These are phyloP conservation scores for Esperia sulphurella DNA, from an alignment of 2,888 invertebrate species.

Conservation along the genomic window DNA sequence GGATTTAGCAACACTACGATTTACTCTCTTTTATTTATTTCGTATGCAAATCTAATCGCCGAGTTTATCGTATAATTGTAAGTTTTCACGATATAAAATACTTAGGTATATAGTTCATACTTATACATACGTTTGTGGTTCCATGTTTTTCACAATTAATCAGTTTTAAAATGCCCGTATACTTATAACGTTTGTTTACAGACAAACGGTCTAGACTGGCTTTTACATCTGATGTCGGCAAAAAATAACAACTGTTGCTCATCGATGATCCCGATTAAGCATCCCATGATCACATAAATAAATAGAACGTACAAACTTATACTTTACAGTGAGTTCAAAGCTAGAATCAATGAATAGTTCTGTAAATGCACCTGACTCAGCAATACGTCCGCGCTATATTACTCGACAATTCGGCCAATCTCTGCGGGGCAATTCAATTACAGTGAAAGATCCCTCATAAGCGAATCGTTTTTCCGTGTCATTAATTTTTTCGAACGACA, in stretches of 20 bases:
- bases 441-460: constrained; percentile 79
- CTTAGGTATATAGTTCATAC: neutral
- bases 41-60: constrained; percentile 23
- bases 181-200: no score
- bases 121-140: no score
- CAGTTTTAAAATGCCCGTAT: no score
- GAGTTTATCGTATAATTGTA: neutral
- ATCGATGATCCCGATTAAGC: no score
- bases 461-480: constrained; percentile 80
- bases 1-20: constrained; percentile 50
- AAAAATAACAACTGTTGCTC: no score
- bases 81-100: neutral
- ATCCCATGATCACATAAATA: no score
- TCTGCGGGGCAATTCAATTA: constrained; percentile 77
- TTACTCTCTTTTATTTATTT: constrained; percentile 37
- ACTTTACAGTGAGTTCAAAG: no score
- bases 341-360: neutral
- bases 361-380: constrained; percentile 39
- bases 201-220: no score
- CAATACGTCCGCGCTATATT: constrained; percentile 45
- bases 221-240: no score
- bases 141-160: no score
- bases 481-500: constrained; percentile 80
- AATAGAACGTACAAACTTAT: no score
- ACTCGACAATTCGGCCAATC: constrained; percentile 62